These are phyloP conservation scores for Drosophila varians DNA, from an alignment of 1,140 invertebrate genomes.

Conservation along the genomic window DNA sequence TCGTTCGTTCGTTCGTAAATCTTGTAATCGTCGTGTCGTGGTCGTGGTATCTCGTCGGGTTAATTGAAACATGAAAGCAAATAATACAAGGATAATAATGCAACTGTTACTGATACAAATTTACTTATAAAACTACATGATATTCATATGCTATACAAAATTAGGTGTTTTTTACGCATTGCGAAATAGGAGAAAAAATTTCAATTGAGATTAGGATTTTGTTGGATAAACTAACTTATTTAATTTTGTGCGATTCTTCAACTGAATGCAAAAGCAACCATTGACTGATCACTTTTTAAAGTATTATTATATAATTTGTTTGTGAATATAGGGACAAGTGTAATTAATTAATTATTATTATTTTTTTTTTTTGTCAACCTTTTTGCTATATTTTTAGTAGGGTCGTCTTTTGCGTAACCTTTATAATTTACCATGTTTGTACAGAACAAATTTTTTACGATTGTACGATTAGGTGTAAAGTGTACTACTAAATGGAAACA, in stretches of 20 bases:
- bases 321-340: slow-evolving; percentile 69
- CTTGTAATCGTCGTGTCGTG: slow-evolving; percentile 54
- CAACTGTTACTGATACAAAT: slow-evolving; percentile 76
- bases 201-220: slow-evolving; percentile 66
- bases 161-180: slow-evolving; percentile 49
- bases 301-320: slow-evolving; percentile 76
- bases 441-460: slow-evolving; percentile 65
- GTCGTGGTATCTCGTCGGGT: slow-evolving; percentile 64
- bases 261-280: slow-evolving; percentile 64
- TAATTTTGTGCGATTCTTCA: slow-evolving; percentile 54
- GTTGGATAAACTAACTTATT: slow-evolving; percentile 60
- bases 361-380: slow-evolving; percentile 37
- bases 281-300: slow-evolving; percentile 80
- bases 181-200: slow-evolving; percentile 16
- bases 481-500: slow-evolving; percentile 69
- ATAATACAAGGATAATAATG: slow-evolving; percentile 69
- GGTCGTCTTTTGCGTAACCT: slow-evolving; percentile 34
- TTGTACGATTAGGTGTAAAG: slow-evolving; percentile 73
- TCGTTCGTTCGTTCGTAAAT: slow-evolving; percentile 76
- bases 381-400: slow-evolving; percentile 53
- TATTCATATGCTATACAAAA: slow-evolving; percentile 67
- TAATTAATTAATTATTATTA: slow-evolving; percentile 46
- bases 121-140: slow-evolving; percentile 68
- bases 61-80: slow-evolving; percentile 48
- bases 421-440: slow-evolving; percentile 54